These are phyloP conservation scores for Apodemia zela DNA, from an alignment of 2,888 invertebrate species.

Conservation along the genomic window DNA sequence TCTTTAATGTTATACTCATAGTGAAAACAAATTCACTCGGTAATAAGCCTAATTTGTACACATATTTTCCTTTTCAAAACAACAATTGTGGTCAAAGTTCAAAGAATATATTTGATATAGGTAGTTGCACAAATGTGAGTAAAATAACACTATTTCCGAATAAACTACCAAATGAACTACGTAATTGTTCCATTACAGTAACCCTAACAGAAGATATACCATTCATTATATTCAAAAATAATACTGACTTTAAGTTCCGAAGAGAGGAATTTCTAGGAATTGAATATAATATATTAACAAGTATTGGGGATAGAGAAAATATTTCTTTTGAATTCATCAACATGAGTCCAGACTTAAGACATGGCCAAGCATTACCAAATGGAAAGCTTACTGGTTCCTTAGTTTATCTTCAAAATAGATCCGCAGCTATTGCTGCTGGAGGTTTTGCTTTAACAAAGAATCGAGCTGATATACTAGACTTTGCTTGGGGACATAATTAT, in stretches of 20 bases:
- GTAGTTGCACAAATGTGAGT: background rate
- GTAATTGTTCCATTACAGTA: constrained; percentile 6
- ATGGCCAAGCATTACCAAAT: constrained; percentile 8
- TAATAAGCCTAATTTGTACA: background rate
- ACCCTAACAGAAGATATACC: constrained; percentile 8
- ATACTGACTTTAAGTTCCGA: background rate
- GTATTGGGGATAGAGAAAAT: constrained; percentile 12
- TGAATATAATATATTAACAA: background rate
- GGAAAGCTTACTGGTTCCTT: background rate
- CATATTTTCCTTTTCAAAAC: constrained; percentile 8
- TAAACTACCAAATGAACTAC: constrained; percentile 1
- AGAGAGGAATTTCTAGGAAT: background rate
- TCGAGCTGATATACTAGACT: background rate
- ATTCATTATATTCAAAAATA: constrained; percentile 10
- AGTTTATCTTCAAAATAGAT: constrained; percentile 7
- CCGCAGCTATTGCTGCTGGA: background rate
- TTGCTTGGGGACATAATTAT: background rate
- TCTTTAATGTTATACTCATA: background rate
- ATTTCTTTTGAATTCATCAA: background rate
- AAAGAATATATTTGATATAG: background rate
- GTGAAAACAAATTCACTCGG: background rate
- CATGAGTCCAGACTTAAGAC: constrained; percentile 2
- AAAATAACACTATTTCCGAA: background rate
- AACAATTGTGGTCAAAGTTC: background rate
- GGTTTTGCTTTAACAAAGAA: background rate